Conservation (phyloP, 1,140 invertebrate genomes). For the Ips typographus region DNA sequence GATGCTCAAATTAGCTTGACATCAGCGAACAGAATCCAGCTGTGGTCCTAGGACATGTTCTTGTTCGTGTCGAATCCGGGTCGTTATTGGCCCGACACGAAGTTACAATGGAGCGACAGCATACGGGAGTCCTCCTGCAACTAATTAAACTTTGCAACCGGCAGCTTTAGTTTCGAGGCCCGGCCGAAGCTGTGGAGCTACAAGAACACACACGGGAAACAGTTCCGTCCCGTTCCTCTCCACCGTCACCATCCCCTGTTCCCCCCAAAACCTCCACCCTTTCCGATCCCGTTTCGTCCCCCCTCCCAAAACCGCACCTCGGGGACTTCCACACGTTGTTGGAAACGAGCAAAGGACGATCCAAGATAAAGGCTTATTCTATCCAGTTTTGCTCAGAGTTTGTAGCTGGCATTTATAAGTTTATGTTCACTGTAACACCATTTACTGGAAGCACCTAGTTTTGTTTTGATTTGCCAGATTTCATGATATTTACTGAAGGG, state of each 20-base stretch:
- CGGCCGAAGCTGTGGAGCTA: slow-evolving; percentile 32
- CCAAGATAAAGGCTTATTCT: slow-evolving; percentile 11
- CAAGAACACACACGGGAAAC: slow-evolving; percentile 36
- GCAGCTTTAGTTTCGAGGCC: slow-evolving; percentile 35
- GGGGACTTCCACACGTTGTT: slow-evolving; percentile 31
- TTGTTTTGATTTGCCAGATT: no score
- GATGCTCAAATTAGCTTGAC: slow-evolving; percentile 30
- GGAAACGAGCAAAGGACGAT: slow-evolving; percentile 22
- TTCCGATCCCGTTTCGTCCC: not conserved
- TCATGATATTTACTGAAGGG: no score
- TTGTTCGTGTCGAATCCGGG: slow-evolving; percentile 30
- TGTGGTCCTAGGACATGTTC: slow-evolving; percentile 19
- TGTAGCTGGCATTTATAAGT: no score
- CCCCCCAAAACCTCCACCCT: not conserved
- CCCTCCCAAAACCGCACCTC: slow-evolving; percentile 25
- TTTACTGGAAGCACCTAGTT: no score
- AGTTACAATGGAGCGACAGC: slow-evolving; percentile 35
- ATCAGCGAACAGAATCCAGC: slow-evolving; percentile 28
- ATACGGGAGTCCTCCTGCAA: slow-evolving; percentile 29
- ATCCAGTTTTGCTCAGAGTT: no score
- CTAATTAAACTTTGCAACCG: slow-evolving; percentile 38
- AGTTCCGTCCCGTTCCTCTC: slow-evolving; percentile 9
- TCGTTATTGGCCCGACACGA: slow-evolving; percentile 32
- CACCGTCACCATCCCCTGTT: slow-evolving; percentile 1
- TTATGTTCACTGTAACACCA: no score